phyloP scores from a whole-genome alignment of 1,140 invertebrate species.

The Drosophila jambulina region DNA sequence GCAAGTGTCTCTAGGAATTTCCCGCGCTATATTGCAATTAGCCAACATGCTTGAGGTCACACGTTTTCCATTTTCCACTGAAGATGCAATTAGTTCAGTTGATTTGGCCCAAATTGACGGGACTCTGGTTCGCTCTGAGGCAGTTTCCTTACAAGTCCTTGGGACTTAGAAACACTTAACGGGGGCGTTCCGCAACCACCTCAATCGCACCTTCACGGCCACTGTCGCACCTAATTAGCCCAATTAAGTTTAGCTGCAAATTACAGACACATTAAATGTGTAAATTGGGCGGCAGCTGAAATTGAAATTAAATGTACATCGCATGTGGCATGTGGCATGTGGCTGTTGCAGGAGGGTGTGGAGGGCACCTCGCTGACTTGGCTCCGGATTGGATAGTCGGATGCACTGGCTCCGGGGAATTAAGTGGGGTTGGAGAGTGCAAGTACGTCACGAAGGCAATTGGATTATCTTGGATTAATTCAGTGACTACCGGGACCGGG shows the following conservation, averaged over 20 bases:
- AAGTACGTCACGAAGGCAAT: slow-evolving; percentile 23
- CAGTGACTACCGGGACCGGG: background rate
- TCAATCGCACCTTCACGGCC: slow-evolving; percentile 15
- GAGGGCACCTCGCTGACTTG: slow-evolving; percentile 9
- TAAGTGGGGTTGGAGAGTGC: slow-evolving; percentile 20
- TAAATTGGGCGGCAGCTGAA: slow-evolving; percentile 30
- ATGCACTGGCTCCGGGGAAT: slow-evolving; percentile 12
- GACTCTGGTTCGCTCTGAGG: slow-evolving; percentile 21
- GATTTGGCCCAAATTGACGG: slow-evolving; percentile 28
- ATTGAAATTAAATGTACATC: slow-evolving; percentile 32
- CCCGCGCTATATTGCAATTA: background rate
- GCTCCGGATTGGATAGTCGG: slow-evolving; percentile 7
- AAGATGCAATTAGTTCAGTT: slow-evolving; percentile 33
- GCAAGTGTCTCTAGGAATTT: background rate
- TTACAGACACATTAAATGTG: slow-evolving; percentile 40
- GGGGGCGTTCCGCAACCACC: background rate
- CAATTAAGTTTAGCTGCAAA: slow-evolving; percentile 48
- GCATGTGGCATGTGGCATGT: slow-evolving; percentile 25
- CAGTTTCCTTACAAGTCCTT: slow-evolving; percentile 5
- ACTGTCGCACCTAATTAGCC: slow-evolving; percentile 37
- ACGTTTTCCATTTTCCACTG: slow-evolving; percentile 1
- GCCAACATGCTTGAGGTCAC: background rate
- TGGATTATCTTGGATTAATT: slow-evolving; percentile 8
- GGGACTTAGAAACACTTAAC: slow-evolving; percentile 19
- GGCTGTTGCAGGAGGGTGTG: slow-evolving; percentile 1